A percentile compares a stretch with the other conserved stretches of the same genome.
Evolutionary conservation across 2,113 vertebrate genomes (phyloP).

Genomic region (Nansenia antarctica): DNA sequence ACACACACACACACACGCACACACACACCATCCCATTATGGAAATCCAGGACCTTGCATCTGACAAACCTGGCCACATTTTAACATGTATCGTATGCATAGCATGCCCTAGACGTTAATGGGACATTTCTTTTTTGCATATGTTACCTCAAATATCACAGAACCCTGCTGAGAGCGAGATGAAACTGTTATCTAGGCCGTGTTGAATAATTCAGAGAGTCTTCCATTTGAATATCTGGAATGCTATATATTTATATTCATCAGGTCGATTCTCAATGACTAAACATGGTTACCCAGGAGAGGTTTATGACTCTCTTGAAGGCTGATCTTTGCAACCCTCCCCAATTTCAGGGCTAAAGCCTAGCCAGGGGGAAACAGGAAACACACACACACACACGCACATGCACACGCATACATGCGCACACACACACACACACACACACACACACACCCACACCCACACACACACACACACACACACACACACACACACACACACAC

Average conservation of each 20-base stretch:
- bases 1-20: too few relatives aligned
- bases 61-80: neutral
- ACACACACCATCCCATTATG: too few relatives aligned
- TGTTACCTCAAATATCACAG: conserved; percentile 38
- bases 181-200: conserved; percentile 16
- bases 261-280: neutral
- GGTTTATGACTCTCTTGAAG: neutral
- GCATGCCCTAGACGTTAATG: neutral
- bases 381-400: neutral
- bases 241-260: conserved; percentile 21
- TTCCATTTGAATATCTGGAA: conserved; percentile 22
- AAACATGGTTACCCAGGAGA: neutral
- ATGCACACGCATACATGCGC: neutral
- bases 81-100: neutral
- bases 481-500: neutral
- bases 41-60: neutral
- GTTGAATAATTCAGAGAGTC: conserved; percentile 28
- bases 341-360: neutral
- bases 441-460: neutral
- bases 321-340: neutral
- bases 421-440: neutral
- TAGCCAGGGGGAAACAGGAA: neutral
- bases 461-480: neutral
- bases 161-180: conserved; percentile 53
- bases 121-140: conserved; percentile 9